Evolutionary conservation across 1,140 invertebrate genomes (phyloP).

Genomic region (Zaprionus kolodkinae): DNA sequence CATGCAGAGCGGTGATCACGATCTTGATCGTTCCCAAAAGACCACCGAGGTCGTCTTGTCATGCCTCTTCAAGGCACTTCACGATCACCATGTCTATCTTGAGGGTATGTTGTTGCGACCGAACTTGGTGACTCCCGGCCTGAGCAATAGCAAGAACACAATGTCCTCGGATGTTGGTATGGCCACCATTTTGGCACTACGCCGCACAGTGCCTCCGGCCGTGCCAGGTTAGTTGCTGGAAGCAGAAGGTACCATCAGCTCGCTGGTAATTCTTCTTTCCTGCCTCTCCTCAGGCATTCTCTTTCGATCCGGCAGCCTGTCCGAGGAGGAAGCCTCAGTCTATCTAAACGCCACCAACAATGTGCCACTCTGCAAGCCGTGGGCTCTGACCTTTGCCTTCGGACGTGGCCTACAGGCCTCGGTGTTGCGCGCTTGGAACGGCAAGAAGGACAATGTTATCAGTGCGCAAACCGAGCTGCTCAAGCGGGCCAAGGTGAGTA

Average conservation of each 20-base stretch:
- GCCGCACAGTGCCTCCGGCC: slow-evolving; percentile 95
- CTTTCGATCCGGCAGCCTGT: slow-evolving; percentile 98
- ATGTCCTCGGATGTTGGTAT: slow-evolving; percentile 90
- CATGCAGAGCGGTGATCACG: slow-evolving; percentile 94
- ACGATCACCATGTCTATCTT: slow-evolving; percentile 97
- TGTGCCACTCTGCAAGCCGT: slow-evolving; percentile 92
- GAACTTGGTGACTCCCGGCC: slow-evolving; percentile 97
- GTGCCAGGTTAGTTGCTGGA: slow-evolving; percentile 89
- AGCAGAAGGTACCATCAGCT: neutral
- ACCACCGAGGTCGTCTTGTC: slow-evolving; percentile 96
- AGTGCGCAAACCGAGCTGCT: slow-evolving; percentile 94
- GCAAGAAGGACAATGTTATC: slow-evolving; percentile 93
- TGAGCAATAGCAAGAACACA: slow-evolving; percentile 89
- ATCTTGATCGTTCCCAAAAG: slow-evolving; percentile 95
- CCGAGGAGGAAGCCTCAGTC: slow-evolving; percentile 97
- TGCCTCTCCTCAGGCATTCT: slow-evolving; percentile 88
- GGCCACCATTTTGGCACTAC: slow-evolving; percentile 95
- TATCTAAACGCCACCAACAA: slow-evolving; percentile 98
- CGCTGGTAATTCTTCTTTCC: neutral
- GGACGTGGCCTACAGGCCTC: slow-evolving; percentile 95
- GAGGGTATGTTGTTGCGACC: slow-evolving; percentile 99
- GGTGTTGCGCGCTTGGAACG: slow-evolving; percentile 95
- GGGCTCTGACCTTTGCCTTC: slow-evolving; percentile 98
- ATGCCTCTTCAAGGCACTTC: slow-evolving; percentile 97
- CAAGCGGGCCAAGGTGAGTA: slow-evolving; percentile 93